Percentiles rank a stretch among this genome's conserved stretches.
These are phyloP conservation scores for Grallaria varia DNA, from an alignment of 2,113 vertebrate genomes.

Conservation along the genomic window DNA sequence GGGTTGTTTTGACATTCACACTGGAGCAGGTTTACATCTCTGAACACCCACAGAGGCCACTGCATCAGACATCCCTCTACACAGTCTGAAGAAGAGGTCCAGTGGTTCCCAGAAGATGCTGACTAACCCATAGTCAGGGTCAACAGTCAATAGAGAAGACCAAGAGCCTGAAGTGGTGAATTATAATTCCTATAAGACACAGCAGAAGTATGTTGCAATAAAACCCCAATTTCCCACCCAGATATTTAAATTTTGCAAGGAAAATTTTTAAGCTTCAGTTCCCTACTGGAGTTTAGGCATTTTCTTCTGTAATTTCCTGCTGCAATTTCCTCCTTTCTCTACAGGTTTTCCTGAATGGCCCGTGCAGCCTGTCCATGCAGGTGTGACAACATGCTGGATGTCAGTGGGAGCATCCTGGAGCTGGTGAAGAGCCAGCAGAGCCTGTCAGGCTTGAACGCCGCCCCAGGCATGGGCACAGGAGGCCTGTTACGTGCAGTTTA, in stretches of 20 bases:
- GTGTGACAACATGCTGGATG: background rate
- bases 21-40: background rate
- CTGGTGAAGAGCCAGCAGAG: background rate
- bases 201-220: background rate
- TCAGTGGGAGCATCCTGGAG: background rate
- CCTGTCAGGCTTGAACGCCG: background rate
- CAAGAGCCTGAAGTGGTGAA: background rate
- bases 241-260: background rate
- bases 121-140: too few relatives aligned
- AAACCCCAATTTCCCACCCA: background rate
- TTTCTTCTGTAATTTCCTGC: background rate
- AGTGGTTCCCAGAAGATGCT: background rate
- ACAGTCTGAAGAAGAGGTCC: background rate
- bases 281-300: background rate
- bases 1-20: background rate
- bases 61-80: background rate
- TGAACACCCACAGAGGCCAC: background rate
- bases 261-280: background rate
- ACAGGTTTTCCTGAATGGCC: background rate
- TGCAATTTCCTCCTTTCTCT: background rate
- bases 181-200: background rate
- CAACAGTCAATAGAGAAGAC: background rate
- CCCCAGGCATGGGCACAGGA: background rate
- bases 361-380: rapidly evolving
- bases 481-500: background rate